Evolutionary conservation across 2,113 vertebrate species (phyloP).

Genomic region (Acanthisitta chloris): DNA sequence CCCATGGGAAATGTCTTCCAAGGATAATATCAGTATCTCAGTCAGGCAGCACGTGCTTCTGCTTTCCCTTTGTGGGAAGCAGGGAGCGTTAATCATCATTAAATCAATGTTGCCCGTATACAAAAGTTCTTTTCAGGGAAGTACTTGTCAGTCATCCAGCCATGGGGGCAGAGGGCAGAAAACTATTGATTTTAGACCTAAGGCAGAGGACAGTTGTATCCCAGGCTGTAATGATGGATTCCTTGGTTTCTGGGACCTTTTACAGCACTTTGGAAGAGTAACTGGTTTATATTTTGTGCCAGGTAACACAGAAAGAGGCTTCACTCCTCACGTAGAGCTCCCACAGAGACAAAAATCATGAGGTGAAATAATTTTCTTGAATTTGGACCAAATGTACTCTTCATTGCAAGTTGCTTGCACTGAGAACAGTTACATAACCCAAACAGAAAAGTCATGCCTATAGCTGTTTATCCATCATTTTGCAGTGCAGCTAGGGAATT

Average conservation of each 20-base stretch:
- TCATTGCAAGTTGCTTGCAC: background rate
- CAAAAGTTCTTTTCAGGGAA: constrained; percentile 46
- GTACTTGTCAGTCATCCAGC: constrained; percentile 29
- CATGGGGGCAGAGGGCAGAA: background rate
- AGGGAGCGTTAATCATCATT: constrained; percentile 10
- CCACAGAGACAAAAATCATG: constrained; percentile 50
- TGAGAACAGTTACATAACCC: background rate
- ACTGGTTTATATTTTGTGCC: constrained; percentile 32
- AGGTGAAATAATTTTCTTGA: constrained; percentile 38
- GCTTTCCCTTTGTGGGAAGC: constrained; percentile 26
- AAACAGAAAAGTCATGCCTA: constrained; percentile 21
- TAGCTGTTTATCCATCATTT: constrained; percentile 34
- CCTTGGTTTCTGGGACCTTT: constrained; percentile 8
- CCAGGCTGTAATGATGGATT: constrained; percentile 26
- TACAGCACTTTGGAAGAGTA: constrained; percentile 15
- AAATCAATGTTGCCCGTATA: background rate
- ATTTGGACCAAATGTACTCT: constrained; percentile 27
- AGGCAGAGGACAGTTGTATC: constrained; percentile 33
- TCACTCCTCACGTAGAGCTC: constrained; percentile 17
- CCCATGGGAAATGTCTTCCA: background rate
- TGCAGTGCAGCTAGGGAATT: background rate
- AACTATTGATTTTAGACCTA: constrained; percentile 46
- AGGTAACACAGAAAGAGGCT: constrained; percentile 52
- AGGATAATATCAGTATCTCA: background rate
- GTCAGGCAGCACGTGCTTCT: background rate